phyloP scores from a whole-genome alignment of 2,888 invertebrate species.

The Salpingus planirostris region DNA sequence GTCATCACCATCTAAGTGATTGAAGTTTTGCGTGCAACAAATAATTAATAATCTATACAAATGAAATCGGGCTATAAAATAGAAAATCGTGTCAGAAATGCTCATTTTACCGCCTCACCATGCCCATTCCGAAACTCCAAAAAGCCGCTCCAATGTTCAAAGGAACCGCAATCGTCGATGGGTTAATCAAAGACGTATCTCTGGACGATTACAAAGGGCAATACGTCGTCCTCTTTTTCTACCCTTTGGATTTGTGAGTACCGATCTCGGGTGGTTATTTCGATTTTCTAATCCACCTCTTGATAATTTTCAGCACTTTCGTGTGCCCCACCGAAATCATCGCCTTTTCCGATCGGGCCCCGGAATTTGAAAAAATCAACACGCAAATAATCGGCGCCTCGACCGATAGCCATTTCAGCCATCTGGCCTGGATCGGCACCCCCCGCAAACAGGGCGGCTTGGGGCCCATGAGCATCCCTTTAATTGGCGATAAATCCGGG shows the following conservation, averaged over 20 bases:
- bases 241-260: conserved; percentile 66
- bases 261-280: conserved; percentile 4
- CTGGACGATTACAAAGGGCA: conserved; percentile 74
- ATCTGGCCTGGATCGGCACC: conserved; percentile 94
- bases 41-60: no score
- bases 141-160: conserved; percentile 73
- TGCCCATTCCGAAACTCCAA: conserved; percentile 50
- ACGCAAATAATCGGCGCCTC: conserved; percentile 87
- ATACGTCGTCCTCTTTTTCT: conserved; percentile 88
- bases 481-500: conserved; percentile 86
- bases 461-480: conserved; percentile 89
- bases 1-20: no score
- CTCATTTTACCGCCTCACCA: no score
- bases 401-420: conserved; percentile 94
- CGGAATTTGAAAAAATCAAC: conserved; percentile 73
- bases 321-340: conserved; percentile 94
- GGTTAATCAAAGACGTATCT: conserved; percentile 72
- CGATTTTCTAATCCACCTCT: not conserved
- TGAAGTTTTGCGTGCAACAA: no score
- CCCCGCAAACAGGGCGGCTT: conserved; percentile 91
- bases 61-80: no score
- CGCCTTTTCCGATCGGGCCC: conserved; percentile 87
- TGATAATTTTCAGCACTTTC: no score
- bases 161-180: conserved; percentile 72
- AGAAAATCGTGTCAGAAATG: no score